Percentiles rank a stretch among this genome's conserved stretches.
Evolutionary conservation across 2,113 vertebrate species (phyloP).

Genomic region (Chloroceryle aenea): DNA sequence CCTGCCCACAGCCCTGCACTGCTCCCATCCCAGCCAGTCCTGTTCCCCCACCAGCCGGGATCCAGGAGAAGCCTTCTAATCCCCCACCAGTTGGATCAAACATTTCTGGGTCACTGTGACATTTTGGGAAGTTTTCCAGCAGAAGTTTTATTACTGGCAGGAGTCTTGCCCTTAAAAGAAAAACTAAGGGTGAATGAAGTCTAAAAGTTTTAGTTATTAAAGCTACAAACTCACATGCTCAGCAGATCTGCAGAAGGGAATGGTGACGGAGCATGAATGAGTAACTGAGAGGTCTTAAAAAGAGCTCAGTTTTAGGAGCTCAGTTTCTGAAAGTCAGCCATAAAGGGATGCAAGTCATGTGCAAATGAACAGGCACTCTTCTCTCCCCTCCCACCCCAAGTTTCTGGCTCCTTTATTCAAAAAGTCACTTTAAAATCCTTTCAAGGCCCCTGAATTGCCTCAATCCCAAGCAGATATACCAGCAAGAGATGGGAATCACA

Average conservation of each 20-base stretch:
- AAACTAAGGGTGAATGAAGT: not conserved
- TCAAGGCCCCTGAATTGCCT: not conserved
- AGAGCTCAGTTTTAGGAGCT: not conserved
- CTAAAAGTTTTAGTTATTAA: not conserved
- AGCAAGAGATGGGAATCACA: not conserved
- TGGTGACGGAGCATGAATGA: accelerated
- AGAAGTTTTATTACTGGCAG: not conserved
- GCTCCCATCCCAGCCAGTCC: not conserved
- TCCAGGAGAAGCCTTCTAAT: not conserved
- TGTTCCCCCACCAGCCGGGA: accelerated
- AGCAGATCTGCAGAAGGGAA: not conserved
- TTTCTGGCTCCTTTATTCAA: not conserved
- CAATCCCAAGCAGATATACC: not conserved
- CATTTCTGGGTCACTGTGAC: slow-evolving; percentile 31
- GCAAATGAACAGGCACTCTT: not conserved
- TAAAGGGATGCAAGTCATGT: not conserved
- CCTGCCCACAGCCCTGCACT: not conserved
- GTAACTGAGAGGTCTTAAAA: not conserved
- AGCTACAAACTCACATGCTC: not conserved
- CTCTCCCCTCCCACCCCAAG: not conserved
- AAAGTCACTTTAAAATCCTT: not conserved
- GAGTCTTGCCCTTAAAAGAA: not conserved
- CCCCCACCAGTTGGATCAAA: accelerated
- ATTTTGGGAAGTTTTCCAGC: slow-evolving; percentile 10
- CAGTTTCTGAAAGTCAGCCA: not conserved